These are phyloP conservation scores for Xenopus tropicalis DNA, from an alignment of 2,113 vertebrate genomes.

Conservation along the genomic window DNA sequence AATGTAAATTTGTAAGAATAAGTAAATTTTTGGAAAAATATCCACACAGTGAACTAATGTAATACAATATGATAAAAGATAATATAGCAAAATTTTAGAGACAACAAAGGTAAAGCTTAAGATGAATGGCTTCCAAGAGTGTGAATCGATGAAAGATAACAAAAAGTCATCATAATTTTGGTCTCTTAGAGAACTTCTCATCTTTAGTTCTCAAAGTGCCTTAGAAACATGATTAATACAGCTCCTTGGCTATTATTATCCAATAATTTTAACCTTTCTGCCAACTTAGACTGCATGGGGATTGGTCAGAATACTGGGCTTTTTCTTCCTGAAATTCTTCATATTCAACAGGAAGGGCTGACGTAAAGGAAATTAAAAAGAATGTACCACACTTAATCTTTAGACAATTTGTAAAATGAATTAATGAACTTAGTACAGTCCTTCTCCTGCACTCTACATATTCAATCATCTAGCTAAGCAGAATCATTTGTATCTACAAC, in stretches of 20 bases:
- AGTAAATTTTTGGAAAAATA: too few species aligned
- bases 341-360: not conserved
- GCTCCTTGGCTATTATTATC: not conserved
- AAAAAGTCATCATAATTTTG: conserved; percentile 24
- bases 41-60: too few species aligned
- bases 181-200: not conserved
- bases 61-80: not conserved
- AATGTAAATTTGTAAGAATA: too few species aligned
- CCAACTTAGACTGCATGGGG: not conserved
- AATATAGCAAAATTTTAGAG: not conserved
- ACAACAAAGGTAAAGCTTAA: not conserved
- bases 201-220: conserved; percentile 5
- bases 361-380: not conserved
- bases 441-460: too few species aligned
- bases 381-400: not conserved
- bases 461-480: not conserved
- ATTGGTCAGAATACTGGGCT: not conserved
- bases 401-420: not conserved
- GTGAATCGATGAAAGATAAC: conserved; percentile 33
- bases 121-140: conserved; percentile 12
- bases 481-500: too few species aligned
- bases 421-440: not conserved
- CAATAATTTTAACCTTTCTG: not conserved
- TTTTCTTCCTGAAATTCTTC: not conserved
- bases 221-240: conserved; percentile 17